Evolutionary conservation across 2,888 invertebrate species (phyloP), one percentile per base, ranked within the genome.

Genomic region (Emmelina monodactyla): DNA sequence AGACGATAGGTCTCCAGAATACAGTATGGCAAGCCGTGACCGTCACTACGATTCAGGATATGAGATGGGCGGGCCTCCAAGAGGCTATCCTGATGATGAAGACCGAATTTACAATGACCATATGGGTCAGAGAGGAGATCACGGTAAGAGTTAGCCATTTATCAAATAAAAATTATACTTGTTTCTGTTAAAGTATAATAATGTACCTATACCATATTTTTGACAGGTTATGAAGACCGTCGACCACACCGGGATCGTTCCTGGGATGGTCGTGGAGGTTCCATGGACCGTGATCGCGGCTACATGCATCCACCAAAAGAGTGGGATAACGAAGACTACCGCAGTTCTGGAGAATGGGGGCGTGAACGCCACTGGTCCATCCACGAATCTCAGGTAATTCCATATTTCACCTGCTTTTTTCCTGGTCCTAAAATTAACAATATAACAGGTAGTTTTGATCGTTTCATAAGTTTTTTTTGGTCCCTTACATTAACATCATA

Each of bases 241-340:
- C 76, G 81, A 31, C 71, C 68, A 5, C 70, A 67, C 41, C 76
- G 84, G 22, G 76, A 83, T 47, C 81, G 76, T 25, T 82, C 84
- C 12, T 83, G 85, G 84, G 83, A 82, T 42, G 72, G 78, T n/a
- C 62, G 78, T 4, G 70, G 76, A 31, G 63, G 71, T 4, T 79
- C 80, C 1, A 56, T 79, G 42, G 81, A 81, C 31, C 68, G 76
- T 34, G 80, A 81, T 33, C 66, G 80, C 22, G 64, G 65, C 1
- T 81, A 79, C 39, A 62, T 78, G 49, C 80, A 80, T 51, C 63
- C 72, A 1, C 78, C 72, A 42, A 81, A 81, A 54, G 80, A 81
- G 10, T 81, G 81, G 81, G 79, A 80, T 12, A 70, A 62, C 50
- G 78, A 79, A 29, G 85, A 85, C 34, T 85, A 84, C 41, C 76